Evolutionary conservation across 2,113 vertebrate species (phyloP), one percentile per base, ranked within the genome.

Genomic region (Climacteris rufus): DNA sequence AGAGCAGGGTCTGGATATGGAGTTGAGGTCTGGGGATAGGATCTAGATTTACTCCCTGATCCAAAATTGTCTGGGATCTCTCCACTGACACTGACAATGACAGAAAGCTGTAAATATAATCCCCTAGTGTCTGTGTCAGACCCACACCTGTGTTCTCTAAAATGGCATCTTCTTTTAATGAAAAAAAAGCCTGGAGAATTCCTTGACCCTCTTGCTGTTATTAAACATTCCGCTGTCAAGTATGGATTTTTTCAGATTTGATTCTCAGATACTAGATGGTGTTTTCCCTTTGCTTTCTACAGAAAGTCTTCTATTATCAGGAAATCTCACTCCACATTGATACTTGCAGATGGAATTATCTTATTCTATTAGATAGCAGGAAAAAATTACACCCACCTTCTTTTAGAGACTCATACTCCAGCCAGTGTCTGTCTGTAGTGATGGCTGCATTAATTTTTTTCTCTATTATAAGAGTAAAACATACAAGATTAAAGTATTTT

Each of bases 121-220:
- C 22, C 28, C 6, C 13, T 37, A 53, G 57, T 0, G 0, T 30
- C 10, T n/a, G 21, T 71, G 28, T 53, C 13, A 71, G 89, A 59
- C 24, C 45, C 21, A 35, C 61, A 49, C 18, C 22, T 56, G 4
- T 42, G 31, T 70, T 85, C 25, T 65, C n/a, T 42, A 45, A 91
- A 96, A 66, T 44, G 13, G 24, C 20, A 57, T 45, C 31, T 65
- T 44, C 24, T 91, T 83, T 57, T 68, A 82, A 76, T 54, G 50
- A 63, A 65, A 80, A 64, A 47, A 72, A 79, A 91, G 15, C 7
- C 24, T 61, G 37, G 39, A 90, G 49, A 87, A 87, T 16, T 82
- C 37, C 75, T 56, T 2, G 11, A 61, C 16, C 23, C 31, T 47
- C 47, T 61, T 69, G 30, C 0, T 0, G 27, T 49, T 42, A 17